These are phyloP conservation scores for Rotaria magnacalcarata DNA, from an alignment of 2,888 invertebrate species.

Conservation along the genomic window DNA sequence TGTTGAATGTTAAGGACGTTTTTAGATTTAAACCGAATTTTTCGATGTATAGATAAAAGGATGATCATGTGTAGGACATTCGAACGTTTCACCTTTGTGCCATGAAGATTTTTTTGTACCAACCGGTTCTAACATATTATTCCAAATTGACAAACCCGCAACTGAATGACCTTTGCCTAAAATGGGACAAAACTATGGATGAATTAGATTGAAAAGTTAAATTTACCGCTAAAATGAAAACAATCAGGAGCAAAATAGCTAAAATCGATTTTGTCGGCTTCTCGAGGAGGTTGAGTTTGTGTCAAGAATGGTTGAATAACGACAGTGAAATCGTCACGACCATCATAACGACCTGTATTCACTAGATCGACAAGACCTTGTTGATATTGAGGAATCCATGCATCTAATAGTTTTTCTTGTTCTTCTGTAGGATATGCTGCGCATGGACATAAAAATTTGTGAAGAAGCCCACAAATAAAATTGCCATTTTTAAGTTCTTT, in stretches of 20 bases:
- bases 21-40: not conserved
- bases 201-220: conserved; percentile 18
- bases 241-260: conserved; percentile 57
- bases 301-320: conserved; percentile 55
- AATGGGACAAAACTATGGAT: not conserved
- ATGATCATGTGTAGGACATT: conserved; percentile 53
- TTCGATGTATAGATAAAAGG: conserved; percentile 49
- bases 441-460: conserved; percentile 49
- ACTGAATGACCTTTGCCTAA: conserved; percentile 30
- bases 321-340: conserved; percentile 55
- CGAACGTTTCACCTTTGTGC: conserved; percentile 46
- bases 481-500: conserved; percentile 48
- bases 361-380: conserved; percentile 49
- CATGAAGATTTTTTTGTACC: conserved; percentile 47
- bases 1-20: too few relatives aligned
- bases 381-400: conserved; percentile 50
- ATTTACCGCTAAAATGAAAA: conserved; percentile 55
- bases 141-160: conserved; percentile 54
- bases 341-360: conserved; percentile 53
- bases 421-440: conserved; percentile 47
- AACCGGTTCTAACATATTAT: conserved; percentile 53
- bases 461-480: conserved; percentile 51
- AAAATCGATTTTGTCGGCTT: conserved; percentile 49
- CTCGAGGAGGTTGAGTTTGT: conserved; percentile 50
- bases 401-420: conserved; percentile 28